Base-by-base conservation (phyloP, 2,113 vertebrate genomes). In the Gymnocephalus cernua region DNA sequence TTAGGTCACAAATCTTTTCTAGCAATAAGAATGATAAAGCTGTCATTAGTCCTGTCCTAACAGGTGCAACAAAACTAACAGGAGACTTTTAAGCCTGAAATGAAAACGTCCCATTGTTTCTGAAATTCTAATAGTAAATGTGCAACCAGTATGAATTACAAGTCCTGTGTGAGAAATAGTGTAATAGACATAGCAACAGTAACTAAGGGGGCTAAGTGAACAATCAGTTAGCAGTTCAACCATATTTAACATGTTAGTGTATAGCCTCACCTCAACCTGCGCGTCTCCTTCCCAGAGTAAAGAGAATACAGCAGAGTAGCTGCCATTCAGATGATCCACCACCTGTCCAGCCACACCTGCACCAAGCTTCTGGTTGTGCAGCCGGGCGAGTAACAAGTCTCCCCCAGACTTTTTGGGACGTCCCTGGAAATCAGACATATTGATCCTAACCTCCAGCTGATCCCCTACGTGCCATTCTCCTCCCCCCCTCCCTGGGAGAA, bases 221-320 rank as follows among this genome's bases (percentile, higher is more conserved):
- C 35, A 35, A 35, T 10, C 8, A 38, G 9, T 9, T 10, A 38
- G 35, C 1, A 29, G 10, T 21, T 14, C 44, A 51, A 25, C 5
- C 5, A 25, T 10, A 25, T 25, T 25, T 4, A 41, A 57, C 9
- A 51, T 21, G 1, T 23, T n/a, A 29, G 53, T 9, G 8, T 53
- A 32, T 0, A 44, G 86, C 0, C 77, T 96, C 62, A 99, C 87
- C 44, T 97, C 95, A 72, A 98, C 96, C 62, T 87, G 79, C 3
- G 96, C 94, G 11, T 67, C 91, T 73, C 97, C 98, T 4, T 95
- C 92, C 98, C 97, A 99, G 67, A 96, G 94, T 86, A 99, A 91
- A 45, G 95, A 94, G 44, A 99, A 98, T 47, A 96, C 86, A n/a
- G 96, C 89, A 44, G 95, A 95, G 86, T 97, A 99, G 83, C 93